Evolutionary conservation across 1,140 invertebrate species (phyloP).

Genomic region (Pollicipes pollicipes): DNA sequence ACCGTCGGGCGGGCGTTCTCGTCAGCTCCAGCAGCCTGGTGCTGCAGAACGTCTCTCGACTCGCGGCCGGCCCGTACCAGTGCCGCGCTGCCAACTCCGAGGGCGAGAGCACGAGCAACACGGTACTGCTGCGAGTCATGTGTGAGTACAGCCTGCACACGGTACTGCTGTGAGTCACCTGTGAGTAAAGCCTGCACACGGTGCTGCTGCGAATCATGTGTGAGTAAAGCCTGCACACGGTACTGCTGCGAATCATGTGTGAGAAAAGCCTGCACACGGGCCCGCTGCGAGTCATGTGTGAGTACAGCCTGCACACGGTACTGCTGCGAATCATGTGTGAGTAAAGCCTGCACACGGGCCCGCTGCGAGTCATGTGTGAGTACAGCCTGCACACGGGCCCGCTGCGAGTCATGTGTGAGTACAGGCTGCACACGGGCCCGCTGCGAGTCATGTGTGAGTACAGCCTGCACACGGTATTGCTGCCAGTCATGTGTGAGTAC

Average conservation of each 20-base stretch:
- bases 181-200: too few species aligned
- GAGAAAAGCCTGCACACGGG: conserved; percentile 5
- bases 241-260: conserved; percentile 11
- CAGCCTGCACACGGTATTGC: too few species aligned
- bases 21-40: conserved; percentile 45
- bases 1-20: conserved; percentile 41
- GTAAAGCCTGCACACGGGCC: not conserved
- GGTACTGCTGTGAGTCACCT: too few species aligned
- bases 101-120: conserved; percentile 33
- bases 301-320: not conserved
- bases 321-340: too few species aligned
- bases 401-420: too few species aligned
- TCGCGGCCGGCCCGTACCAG: conserved; percentile 47
- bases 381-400: too few species aligned
- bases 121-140: conserved; percentile 48
- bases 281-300: not conserved
- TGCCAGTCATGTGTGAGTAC: too few species aligned
- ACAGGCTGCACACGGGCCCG: too few species aligned
- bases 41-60: conserved; percentile 39
- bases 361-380: too few species aligned
- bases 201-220: too few species aligned
- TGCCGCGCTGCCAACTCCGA: conserved; percentile 39
- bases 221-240: too few species aligned
- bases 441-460: too few species aligned
- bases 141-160: conserved; percentile 26